Conservation (phyloP, 2,797 vertebrate species). For the Chiroxiphia lanceolata region DNA sequence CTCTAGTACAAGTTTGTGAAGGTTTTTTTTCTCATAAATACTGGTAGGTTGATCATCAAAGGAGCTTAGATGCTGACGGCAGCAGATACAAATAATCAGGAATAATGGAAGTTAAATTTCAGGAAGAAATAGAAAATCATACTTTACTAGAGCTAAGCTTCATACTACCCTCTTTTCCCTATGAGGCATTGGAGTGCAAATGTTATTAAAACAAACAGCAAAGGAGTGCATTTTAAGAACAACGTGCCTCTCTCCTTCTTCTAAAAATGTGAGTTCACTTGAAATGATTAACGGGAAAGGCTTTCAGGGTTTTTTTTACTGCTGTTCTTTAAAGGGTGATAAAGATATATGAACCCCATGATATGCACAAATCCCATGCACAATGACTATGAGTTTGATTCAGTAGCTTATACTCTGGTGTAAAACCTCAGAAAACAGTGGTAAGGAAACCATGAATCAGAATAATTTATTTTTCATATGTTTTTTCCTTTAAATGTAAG, state of each 20-base stretch:
- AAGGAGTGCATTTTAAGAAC: constrained; percentile 28
- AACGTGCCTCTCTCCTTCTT: neutral
- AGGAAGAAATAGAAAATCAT: neutral
- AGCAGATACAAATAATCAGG: neutral
- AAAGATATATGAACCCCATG: constrained; percentile 66
- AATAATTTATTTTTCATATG: constrained; percentile 4
- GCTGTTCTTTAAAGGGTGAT: constrained; percentile 59
- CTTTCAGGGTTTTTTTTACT: constrained; percentile 29
- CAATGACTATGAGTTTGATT: constrained; percentile 1
- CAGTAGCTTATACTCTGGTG: constrained; percentile 29
- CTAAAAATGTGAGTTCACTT: constrained; percentile 29
- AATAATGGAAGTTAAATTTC: neutral
- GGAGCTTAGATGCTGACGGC: neutral
- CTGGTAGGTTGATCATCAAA: neutral
- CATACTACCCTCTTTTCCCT: neutral
- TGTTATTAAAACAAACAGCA: constrained; percentile 37
- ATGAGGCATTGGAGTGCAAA: neutral
- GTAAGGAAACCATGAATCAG: constrained; percentile 43
- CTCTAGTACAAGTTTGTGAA: neutral
- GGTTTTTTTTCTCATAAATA: neutral
- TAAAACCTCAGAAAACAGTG: constrained; percentile 33
- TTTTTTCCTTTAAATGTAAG: neutral
- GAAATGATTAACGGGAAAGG: constrained; percentile 51
- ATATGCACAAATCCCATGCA: constrained; percentile 52
- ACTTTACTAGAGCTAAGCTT: neutral